phyloP scores from a whole-genome alignment of 2,113 vertebrate genomes.

The Mirza zaza region DNA sequence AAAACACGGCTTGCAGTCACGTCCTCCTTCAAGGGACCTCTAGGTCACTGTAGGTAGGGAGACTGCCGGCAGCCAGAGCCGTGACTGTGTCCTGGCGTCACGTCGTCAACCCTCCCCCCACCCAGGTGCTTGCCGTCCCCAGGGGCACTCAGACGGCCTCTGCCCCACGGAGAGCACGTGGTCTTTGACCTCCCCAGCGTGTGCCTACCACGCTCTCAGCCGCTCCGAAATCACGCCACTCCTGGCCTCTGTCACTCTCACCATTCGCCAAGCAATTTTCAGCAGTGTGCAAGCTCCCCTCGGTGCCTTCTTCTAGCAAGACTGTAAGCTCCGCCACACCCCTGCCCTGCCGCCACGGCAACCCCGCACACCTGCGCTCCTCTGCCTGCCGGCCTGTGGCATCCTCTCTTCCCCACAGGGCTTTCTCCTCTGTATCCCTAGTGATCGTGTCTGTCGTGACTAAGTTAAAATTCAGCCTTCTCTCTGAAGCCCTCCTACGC shows the following conservation, averaged over 20 bases:
- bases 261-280: background rate
- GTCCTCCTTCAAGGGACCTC: background rate
- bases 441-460: background rate
- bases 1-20: too few relatives aligned
- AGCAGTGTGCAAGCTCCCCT: too few relatives aligned
- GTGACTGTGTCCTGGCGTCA: background rate
- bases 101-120: too few relatives aligned
- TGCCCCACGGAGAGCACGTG: accelerated
- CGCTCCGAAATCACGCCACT: background rate
- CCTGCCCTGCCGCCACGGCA: background rate
- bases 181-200: background rate
- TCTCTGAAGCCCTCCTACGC: background rate
- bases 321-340: accelerated
- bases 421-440: background rate
- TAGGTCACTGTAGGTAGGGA: background rate
- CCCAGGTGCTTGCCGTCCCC: background rate
- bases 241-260: background rate
- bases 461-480: background rate
- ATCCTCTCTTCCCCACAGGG: background rate
- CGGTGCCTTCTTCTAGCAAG: background rate
- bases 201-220: accelerated
- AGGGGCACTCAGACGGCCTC: background rate
- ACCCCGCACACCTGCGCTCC: accelerated
- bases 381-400: background rate
- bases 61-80: background rate